phyloP scores from a whole-genome alignment of 2,797 vertebrate species.

The Okamejei kenojei region DNA sequence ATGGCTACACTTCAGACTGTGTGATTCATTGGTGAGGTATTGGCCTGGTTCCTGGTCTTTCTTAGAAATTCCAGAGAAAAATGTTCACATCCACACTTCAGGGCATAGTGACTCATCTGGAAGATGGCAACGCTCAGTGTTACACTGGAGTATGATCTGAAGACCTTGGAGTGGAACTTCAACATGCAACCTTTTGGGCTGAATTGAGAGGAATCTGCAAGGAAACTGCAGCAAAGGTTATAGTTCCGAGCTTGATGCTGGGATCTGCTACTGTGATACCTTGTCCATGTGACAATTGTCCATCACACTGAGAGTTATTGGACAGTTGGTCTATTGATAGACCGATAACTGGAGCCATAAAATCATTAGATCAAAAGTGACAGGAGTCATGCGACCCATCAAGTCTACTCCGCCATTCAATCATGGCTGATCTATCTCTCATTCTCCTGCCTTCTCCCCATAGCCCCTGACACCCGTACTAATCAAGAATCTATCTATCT shows the following conservation, averaged over 20 bases:
- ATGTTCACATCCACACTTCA: not conserved
- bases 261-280: not conserved
- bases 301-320: not conserved
- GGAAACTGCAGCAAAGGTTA: not conserved
- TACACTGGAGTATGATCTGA: not conserved
- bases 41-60: not conserved
- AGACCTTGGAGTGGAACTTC: not conserved
- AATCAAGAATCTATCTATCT: too few species aligned
- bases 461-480: too few species aligned
- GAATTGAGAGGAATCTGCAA: not conserved
- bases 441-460: too few species aligned
- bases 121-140: not conserved
- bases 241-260: not conserved
- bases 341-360: not conserved
- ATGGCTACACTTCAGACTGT: not conserved
- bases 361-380: too few species aligned
- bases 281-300: not conserved
- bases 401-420: too few species aligned
- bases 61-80: not conserved
- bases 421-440: too few species aligned
- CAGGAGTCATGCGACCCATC: too few species aligned
- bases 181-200: not conserved
- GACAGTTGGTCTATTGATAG: not conserved
- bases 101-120: not conserved
- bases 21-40: not conserved